phyloP scores from a whole-genome alignment of 2,888 invertebrate species.

The Megaustenia siamemsis region DNA sequence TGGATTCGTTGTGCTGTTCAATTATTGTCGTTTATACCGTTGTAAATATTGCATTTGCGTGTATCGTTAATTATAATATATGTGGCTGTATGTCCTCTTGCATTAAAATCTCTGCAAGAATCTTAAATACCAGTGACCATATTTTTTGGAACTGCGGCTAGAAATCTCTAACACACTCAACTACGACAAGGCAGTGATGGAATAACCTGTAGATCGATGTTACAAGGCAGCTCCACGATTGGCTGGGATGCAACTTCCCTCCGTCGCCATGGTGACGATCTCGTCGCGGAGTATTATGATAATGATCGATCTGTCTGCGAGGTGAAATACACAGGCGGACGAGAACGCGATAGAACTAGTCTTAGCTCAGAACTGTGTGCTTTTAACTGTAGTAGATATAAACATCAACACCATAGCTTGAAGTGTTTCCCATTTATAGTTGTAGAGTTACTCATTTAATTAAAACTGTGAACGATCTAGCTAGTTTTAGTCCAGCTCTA shows the following conservation, averaged over 20 bases:
- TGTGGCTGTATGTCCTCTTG: no score
- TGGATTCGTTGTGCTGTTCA: no score
- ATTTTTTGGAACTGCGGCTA: background rate
- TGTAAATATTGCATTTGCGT: no score
- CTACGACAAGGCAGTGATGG: background rate
- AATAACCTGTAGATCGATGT: conserved; percentile 39
- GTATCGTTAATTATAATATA: no score
- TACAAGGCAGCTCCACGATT: conserved; percentile 16
- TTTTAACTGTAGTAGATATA: background rate
- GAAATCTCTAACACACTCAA: background rate
- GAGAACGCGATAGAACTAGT: background rate
- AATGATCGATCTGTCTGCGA: conserved; percentile 49
- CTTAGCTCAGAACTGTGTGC: background rate
- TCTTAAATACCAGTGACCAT: background rate
- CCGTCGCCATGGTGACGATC: conserved; percentile 73
- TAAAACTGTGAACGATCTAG: background rate
- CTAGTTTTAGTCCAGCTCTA: background rate
- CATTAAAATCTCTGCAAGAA: background rate
- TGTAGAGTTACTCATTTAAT: background rate
- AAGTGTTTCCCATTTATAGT: background rate
- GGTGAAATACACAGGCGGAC: conserved; percentile 25
- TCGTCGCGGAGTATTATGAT: conserved; percentile 64
- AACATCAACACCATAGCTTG: background rate
- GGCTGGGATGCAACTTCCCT: conserved; percentile 57
- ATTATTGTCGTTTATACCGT: no score